A percentile compares a stretch with the other conserved stretches of the same genome.
Conservation (phyloP, 2,888 invertebrate species). For the Nezara viridula region DNA sequence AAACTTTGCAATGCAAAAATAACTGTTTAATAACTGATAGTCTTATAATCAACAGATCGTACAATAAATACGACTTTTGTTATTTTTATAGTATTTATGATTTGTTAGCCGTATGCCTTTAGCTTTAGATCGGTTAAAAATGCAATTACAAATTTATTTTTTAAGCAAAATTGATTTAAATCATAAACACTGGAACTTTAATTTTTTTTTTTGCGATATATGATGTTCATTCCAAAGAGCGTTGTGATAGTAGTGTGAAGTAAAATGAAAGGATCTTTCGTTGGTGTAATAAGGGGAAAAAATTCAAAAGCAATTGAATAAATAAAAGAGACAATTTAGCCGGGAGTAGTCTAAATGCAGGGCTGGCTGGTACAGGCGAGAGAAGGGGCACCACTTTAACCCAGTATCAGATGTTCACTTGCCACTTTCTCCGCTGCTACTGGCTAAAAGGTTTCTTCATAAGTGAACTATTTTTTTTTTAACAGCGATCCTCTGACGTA, state of each 20-base stretch:
- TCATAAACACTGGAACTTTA: too few relatives aligned
- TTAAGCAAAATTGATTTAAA: too few relatives aligned
- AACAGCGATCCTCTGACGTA: not conserved
- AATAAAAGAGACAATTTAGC: slow-evolving; percentile 9
- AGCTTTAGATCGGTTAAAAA: too few relatives aligned
- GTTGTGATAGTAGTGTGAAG: not conserved
- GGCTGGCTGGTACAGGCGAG: not conserved
- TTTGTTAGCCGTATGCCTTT: too few relatives aligned
- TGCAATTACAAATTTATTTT: too few relatives aligned
- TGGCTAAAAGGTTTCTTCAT: slow-evolving; percentile 26
- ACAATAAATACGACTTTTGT: too few relatives aligned
- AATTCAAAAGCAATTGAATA: slow-evolving; percentile 15
- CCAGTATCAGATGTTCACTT: slow-evolving; percentile 37
- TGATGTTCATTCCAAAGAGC: not conserved
- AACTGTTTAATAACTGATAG: too few relatives aligned
- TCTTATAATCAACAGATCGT: too few relatives aligned
- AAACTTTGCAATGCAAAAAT: too few relatives aligned
- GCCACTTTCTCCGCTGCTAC: slow-evolving; percentile 18
- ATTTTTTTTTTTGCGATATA: too few relatives aligned
- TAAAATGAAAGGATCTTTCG: not conserved
- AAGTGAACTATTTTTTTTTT: not conserved
- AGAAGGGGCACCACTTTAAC: slow-evolving; percentile 18
- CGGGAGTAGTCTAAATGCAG: not conserved
- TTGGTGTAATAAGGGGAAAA: not conserved
- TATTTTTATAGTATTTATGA: too few relatives aligned